Conservation (phyloP, 2,797 vertebrate genomes). For the Pseudochirops corinnae region DNA sequence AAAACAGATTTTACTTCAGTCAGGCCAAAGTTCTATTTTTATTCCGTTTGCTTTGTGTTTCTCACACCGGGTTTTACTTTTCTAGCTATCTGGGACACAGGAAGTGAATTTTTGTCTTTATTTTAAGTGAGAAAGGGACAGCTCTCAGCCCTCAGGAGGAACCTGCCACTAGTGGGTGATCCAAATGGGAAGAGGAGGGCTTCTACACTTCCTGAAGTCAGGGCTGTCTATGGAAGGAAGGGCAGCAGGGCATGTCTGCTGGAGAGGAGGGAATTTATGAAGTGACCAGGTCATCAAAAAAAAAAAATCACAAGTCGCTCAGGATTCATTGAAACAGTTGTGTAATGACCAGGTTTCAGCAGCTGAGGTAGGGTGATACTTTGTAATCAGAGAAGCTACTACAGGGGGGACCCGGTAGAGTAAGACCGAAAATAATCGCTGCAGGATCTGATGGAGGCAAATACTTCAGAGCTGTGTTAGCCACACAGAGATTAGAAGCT, state of each 20-base stretch:
- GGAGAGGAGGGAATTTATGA: conserved; percentile 59
- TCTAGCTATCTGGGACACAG: neutral
- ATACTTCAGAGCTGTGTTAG: conserved; percentile 42
- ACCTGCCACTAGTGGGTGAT: neutral
- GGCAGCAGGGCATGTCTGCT: neutral
- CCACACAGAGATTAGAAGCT: conserved; percentile 53
- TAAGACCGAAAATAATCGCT: conserved; percentile 47
- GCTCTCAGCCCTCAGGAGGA: neutral
- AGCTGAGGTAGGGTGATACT: conserved; percentile 67
- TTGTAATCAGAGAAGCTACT: conserved; percentile 67
- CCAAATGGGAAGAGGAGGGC: conserved; percentile 2
- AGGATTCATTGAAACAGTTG: conserved; percentile 66
- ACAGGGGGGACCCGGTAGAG: conserved; percentile 16
- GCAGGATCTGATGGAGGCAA: conserved; percentile 33
- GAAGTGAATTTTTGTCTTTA: neutral
- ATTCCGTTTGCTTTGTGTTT: conserved; percentile 21
- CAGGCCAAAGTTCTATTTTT: neutral
- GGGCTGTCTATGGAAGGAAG: neutral
- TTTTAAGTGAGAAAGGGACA: neutral
- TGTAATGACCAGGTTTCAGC: conserved; percentile 66
- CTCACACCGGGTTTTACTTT: neutral
- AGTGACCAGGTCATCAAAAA: conserved; percentile 60
- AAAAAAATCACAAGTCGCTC: conserved; percentile 44
- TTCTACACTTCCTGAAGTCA: neutral
- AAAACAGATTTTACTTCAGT: neutral